phyloP scores from a whole-genome alignment of 2,888 invertebrate species.

The Arenicola marina region DNA sequence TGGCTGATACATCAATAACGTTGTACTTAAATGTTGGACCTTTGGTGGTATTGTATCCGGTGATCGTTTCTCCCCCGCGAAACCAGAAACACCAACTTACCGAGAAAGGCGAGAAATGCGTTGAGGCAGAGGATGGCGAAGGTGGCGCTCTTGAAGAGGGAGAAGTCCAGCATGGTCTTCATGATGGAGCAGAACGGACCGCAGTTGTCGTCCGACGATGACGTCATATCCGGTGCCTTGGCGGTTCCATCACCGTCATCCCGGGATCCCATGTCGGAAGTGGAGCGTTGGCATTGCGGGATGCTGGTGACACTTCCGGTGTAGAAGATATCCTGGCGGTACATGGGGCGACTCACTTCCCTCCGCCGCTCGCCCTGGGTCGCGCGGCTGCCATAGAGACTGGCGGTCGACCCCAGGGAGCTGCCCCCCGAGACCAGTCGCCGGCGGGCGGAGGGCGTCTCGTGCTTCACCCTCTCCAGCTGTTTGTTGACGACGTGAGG shows the following conservation, averaged over 20 bases:
- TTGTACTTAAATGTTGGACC: too few species aligned
- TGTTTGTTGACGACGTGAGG: not conserved
- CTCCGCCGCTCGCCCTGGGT: not conserved
- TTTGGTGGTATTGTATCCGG: too few species aligned
- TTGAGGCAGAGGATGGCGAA: constrained; percentile 64
- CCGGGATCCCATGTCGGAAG: constrained; percentile 83
- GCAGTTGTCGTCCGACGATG: constrained; percentile 1
- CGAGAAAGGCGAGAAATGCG: not conserved
- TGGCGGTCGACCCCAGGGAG: not conserved
- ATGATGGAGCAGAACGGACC: constrained; percentile 32
- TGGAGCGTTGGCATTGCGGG: constrained; percentile 83
- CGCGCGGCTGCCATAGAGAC: not conserved
- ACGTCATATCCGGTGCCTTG: constrained; percentile 69
- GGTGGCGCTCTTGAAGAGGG: constrained; percentile 81
- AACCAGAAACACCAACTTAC: too few species aligned
- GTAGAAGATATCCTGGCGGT: constrained; percentile 90
- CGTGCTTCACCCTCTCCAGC: not conserved
- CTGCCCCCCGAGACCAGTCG: not conserved
- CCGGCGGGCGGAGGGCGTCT: not conserved
- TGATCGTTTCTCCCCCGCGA: too few species aligned
- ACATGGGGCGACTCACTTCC: constrained; percentile 24
- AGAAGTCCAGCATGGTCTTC: constrained; percentile 78
- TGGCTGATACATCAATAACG: too few species aligned
- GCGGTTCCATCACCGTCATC: constrained; percentile 85
- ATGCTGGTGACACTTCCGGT: constrained; percentile 90